Base-by-base conservation (phyloP, 2,888 invertebrate genomes). In the Agonopterix alstromeriana region DNA sequence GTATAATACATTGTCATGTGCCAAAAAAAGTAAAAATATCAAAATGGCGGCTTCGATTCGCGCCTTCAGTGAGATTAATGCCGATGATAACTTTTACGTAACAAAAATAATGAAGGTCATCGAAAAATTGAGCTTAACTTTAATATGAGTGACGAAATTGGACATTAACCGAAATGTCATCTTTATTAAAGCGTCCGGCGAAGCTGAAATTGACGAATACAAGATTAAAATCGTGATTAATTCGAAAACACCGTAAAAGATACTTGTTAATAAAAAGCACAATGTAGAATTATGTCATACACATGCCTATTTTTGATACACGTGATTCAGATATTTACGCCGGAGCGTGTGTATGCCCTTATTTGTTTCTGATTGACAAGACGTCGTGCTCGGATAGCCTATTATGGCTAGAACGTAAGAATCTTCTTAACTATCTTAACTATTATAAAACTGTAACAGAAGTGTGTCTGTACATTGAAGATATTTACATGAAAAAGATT, bases 31-130 rank as follows among this genome's bases (percentile, higher is more conserved):
- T 38, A 35, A 12, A 38, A 14, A 27, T 14, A 10, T 10, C n/a
- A 38, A 27, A 43, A 46, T 43, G 46, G 49, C 43, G 48, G 36
- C 38, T 35, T 10, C 11, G 45, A 46, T 46, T 45, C 38, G 45
- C 42, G 41, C 35, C 42, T 50, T 47, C 38, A 9, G 5, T 7
- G 35, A 50, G 51, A 51, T 48, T 51, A 51, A 48, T 51, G 35
- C 48, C 12, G 10, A 40, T 38, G 42, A 50, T 50, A 43, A 48
- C 11, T 4, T 36, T 42, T 50, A 41, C 45, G 48, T 48, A 51
- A 48, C 12, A 36, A 38, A 38, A n/a, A 38, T 38, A 40, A 49
- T 43, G 46, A 46, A n/a, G 43, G 41, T 38, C 36, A 17, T 35
- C 11, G 35, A 14, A 10, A 49, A 49, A 43, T 38, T 43, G 42